Conservation (phyloP, 2,888 invertebrate genomes). For the Mamestra brassicae region DNA sequence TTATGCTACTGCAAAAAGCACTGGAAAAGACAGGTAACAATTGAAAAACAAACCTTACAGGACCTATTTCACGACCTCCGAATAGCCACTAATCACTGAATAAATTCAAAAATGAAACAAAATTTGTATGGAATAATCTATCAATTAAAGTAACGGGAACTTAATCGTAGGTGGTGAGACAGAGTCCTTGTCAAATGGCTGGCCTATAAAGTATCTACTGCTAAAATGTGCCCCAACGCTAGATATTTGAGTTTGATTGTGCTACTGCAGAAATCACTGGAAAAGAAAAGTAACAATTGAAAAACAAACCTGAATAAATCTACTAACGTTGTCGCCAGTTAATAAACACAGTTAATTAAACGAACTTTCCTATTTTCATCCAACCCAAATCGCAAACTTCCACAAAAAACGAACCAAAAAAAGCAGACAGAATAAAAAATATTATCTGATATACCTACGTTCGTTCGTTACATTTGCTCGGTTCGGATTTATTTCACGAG, state of each 20-base stretch:
- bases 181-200: too few relatives aligned
- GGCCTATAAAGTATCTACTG: too few relatives aligned
- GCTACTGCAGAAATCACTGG: not conserved
- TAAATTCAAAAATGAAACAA: too few relatives aligned
- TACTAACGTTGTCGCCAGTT: not conserved
- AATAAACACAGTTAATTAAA: not conserved
- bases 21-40: not conserved
- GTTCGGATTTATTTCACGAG: constrained; percentile 69
- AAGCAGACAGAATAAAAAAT: constrained; percentile 28
- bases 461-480: constrained; percentile 63
- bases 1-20: not conserved
- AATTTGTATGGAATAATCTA: too few relatives aligned
- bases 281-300: not conserved
- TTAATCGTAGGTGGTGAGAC: too few relatives aligned
- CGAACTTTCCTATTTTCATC: not conserved
- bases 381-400: not conserved
- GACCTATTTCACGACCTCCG: too few relatives aligned
- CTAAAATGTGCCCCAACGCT: not conserved
- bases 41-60: not conserved
- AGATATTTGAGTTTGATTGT: not conserved
- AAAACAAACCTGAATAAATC: not conserved
- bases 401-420: not conserved
- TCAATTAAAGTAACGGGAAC: too few relatives aligned
- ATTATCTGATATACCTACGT: constrained; percentile 38
- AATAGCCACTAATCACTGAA: too few relatives aligned